Evolutionary conservation across 2,888 invertebrate genomes (phyloP), one percentile per base, ranked within the genome.

Genomic region (Amphipyra tragopoginis): DNA sequence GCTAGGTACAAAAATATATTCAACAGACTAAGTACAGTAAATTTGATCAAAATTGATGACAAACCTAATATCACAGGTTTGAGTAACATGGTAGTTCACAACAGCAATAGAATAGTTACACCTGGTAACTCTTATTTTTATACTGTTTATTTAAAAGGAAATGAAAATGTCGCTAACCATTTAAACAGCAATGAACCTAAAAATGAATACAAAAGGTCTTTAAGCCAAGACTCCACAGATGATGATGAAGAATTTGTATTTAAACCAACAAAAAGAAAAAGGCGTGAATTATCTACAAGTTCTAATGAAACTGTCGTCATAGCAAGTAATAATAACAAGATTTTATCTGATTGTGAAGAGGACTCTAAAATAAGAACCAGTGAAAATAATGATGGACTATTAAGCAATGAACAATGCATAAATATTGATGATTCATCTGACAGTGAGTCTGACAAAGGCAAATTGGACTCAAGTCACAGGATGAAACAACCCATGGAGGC

Each of bases 401-500:
- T 61, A 60, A 54, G 63, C 39, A 71, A 75, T 26, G 71, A 77
- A 59, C 88, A 86, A 58, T 92, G 86, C 60, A 90, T 92, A 43
- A 84, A 82, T 58, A 85, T 93, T 68, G 89, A 87, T 52, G 92
- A 91, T 66, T 88, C 88, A 6, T 86, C 91, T 34, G 89, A 89
- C 10, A 83, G 80, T 74, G 84, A 79, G 33, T 79, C 82, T 33
- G 82, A 77, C 26, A 71, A 64, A 64, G 77, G 52, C 49, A 73
- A 52, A 39, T 42, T 42, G 7, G 67, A 70, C 43, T 54, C 58
- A 6, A 64, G 64, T 15, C 49, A 33, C 14, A 73, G 59, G 42
- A 36, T 53, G 15, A 72, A 52, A 38, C 68, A 58, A 60, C 48
- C 57, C n/a, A 52, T 54, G 7, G 72, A 77, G 55, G 72, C 66